Conservation (phyloP, 2,888 invertebrate genomes). For the Napeogenes inachia region DNA sequence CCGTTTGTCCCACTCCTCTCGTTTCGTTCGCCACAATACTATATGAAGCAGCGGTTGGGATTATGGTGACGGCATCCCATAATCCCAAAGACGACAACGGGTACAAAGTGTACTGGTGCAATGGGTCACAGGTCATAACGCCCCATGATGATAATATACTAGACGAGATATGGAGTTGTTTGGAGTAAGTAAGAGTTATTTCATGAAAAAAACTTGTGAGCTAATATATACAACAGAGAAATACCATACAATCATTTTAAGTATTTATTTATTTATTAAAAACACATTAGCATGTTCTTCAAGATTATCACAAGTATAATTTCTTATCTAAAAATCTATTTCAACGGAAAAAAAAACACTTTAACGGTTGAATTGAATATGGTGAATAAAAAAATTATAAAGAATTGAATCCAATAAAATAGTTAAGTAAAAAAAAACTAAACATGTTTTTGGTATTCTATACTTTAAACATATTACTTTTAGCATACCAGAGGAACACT, state of each 20-base stretch:
- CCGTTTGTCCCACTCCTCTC: constrained; percentile 93
- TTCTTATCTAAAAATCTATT: no score
- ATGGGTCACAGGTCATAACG: constrained; percentile 95
- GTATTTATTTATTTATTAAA: neutral
- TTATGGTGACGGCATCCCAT: constrained; percentile 97
- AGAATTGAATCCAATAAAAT: no score
- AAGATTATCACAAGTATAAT: no score
- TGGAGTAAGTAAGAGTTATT: constrained; percentile 69
- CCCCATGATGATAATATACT: constrained; percentile 95
- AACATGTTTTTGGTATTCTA: no score
- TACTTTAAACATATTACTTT: neutral
- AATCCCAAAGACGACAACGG: constrained; percentile 98
- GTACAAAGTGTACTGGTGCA: constrained; percentile 97
- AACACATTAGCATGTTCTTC: neutral
- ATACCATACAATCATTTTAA: neutral
- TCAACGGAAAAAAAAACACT: no score
- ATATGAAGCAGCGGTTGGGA: constrained; percentile 87
- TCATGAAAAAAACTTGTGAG: neutral
- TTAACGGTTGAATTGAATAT: no score
- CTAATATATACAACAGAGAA: no score
- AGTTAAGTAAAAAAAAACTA: no score
- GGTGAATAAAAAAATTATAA: no score
- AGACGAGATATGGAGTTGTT: constrained; percentile 83
- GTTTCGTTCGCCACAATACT: constrained; percentile 90
- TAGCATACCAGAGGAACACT: constrained; percentile 85